These are phyloP conservation scores for Rhynchopsitta pachyrhyncha DNA, from an alignment of 2,113 vertebrate genomes.

Conservation along the genomic window DNA sequence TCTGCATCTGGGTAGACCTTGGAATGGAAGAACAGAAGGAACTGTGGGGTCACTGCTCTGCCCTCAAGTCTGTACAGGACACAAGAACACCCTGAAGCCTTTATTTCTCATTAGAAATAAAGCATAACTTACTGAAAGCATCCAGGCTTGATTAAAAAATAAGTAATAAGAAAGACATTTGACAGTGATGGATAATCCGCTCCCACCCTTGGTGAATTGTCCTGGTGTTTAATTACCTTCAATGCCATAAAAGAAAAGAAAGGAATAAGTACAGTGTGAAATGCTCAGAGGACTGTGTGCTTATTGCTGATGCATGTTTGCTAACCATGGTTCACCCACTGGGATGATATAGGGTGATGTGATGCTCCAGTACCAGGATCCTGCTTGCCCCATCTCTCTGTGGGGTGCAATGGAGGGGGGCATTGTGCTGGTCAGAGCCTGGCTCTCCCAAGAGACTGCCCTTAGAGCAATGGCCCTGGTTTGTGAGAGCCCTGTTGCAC, in stretches of 20 bases:
- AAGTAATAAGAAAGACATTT: not conserved
- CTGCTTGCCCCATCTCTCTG: accelerated
- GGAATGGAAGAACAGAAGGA: not conserved
- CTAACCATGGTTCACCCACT: accelerated
- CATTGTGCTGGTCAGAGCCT: not conserved
- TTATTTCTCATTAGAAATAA: not conserved
- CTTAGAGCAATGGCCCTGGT: accelerated
- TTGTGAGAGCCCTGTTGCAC: not conserved
- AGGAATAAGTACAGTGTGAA: not conserved
- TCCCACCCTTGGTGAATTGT: constrained; percentile 8
- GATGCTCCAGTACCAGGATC: not conserved
- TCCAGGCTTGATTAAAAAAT: not conserved
- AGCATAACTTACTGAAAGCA: not conserved
- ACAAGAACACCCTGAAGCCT: not conserved
- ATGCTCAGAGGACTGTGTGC: not conserved
- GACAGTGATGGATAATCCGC: constrained; percentile 47
- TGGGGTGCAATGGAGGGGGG: accelerated
- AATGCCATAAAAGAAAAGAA: not conserved
- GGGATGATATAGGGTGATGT: accelerated
- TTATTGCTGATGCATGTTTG: not conserved
- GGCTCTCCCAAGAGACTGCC: not conserved
- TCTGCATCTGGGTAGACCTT: not conserved
- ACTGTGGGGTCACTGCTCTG: not conserved
- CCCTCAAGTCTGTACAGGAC: not conserved
- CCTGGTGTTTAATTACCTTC: constrained; percentile 49